Percentiles rank a stretch among this genome's conserved stretches.
Conservation (phyloP, 2,888 invertebrate species). For the Eupithecia inturbata region DNA sequence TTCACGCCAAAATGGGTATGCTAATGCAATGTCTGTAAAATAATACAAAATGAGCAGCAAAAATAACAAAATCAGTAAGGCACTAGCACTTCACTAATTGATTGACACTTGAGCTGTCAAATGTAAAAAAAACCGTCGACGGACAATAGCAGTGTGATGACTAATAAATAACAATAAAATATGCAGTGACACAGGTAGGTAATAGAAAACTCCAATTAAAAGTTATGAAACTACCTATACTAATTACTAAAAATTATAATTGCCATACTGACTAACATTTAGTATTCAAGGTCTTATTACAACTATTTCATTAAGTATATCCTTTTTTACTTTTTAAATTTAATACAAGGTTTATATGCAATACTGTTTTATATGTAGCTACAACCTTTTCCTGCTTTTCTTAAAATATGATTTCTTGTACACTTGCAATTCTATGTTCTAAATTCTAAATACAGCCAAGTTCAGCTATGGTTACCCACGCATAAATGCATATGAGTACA, state of each 20-base stretch:
- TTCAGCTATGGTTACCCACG: neutral
- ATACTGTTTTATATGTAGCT: neutral
- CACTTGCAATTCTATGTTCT: neutral
- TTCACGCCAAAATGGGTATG: too few relatives aligned
- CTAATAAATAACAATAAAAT: neutral
- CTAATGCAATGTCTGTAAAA: neutral
- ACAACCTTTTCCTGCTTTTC: neutral
- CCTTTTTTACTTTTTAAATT: neutral
- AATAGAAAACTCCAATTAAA: neutral
- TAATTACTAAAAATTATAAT: neutral
- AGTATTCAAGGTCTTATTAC: slow-evolving; percentile 25
- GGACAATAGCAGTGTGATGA: neutral
- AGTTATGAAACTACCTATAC: neutral
- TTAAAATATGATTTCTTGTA: neutral
- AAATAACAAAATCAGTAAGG: neutral
- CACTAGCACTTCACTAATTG: neutral
- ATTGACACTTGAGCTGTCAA: neutral
- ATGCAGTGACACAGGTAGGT: neutral
- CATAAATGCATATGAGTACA: neutral
- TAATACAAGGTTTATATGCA: neutral
- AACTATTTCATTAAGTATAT: slow-evolving; percentile 25
- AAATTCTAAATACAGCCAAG: neutral
- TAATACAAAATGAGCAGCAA: neutral
- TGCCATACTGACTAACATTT: slow-evolving; percentile 14
- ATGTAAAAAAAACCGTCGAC: neutral